Evolutionary conservation across 1,140 invertebrate genomes (phyloP).

Genomic region (Caenorhabditis remanei): DNA sequence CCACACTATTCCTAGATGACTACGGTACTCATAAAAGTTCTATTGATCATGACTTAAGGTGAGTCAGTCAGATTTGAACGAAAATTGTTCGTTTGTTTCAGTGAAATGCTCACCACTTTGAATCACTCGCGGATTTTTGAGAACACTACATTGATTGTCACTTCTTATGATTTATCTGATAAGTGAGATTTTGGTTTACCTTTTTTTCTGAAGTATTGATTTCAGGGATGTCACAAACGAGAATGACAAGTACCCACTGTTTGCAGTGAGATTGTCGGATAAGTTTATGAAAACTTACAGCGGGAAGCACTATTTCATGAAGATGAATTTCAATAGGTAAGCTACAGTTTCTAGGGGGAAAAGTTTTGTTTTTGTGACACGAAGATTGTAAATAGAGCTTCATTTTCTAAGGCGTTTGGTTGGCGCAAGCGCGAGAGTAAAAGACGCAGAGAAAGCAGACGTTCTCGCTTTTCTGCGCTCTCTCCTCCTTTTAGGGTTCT

Average conservation of each 20-base stretch:
- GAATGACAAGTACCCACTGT: conserved; percentile 16
- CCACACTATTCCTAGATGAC: not conserved
- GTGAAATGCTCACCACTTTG: not conserved
- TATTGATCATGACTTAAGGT: not conserved
- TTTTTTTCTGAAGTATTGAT: too few relatives aligned
- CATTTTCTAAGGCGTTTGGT: too few relatives aligned
- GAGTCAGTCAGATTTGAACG: too few relatives aligned
- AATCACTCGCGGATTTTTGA: conserved; percentile 14
- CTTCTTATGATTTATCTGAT: conserved; percentile 6
- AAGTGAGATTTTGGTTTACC: not conserved
- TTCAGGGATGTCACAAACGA: not conserved
- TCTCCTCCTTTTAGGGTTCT: too few relatives aligned
- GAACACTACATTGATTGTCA: not conserved
- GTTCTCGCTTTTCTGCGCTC: too few relatives aligned
- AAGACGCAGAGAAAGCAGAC: too few relatives aligned
- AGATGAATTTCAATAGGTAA: conserved; percentile 17
- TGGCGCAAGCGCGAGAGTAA: too few relatives aligned
- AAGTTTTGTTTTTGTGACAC: too few relatives aligned
- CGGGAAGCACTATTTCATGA: not conserved
- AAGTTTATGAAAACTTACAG: not conserved
- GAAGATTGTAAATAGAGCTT: too few relatives aligned
- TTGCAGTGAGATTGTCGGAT: not conserved
- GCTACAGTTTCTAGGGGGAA: too few relatives aligned
- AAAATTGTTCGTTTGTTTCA: too few relatives aligned
- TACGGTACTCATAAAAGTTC: not conserved